phyloP scores from a whole-genome alignment of 2,113 vertebrate species.

The Chrysochloris asiatica region DNA sequence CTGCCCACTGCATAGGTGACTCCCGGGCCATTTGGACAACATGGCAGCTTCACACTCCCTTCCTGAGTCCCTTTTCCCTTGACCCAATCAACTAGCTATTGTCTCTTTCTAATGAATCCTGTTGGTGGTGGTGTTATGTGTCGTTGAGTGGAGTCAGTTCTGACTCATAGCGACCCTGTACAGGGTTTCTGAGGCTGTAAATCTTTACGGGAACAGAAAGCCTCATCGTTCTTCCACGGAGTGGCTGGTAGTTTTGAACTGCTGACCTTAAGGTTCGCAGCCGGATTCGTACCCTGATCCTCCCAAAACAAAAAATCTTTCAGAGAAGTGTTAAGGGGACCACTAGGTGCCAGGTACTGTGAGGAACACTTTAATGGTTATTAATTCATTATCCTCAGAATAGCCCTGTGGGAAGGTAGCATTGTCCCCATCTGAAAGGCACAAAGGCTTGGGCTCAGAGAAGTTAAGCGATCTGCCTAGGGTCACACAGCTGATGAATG shows the following conservation, averaged over 20 bases:
- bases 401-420: neutral
- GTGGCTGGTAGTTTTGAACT: too few relatives aligned
- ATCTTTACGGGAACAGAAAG: too few relatives aligned
- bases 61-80: neutral
- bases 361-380: neutral
- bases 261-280: too few relatives aligned
- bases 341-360: neutral
- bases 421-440: neutral
- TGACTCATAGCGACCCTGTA: too few relatives aligned
- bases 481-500: neutral
- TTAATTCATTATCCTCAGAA: neutral
- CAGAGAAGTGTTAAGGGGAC: neutral
- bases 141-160: too few relatives aligned
- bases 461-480: neutral
- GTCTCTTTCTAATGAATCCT: conserved; percentile 47
- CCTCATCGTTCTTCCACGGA: too few relatives aligned
- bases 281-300: too few relatives aligned
- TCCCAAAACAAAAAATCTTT: neutral
- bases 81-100: neutral
- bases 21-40: neutral
- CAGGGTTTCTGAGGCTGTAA: too few relatives aligned
- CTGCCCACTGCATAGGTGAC: neutral
- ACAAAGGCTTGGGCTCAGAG: neutral
- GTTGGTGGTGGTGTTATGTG: too few relatives aligned
- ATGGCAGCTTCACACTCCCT: neutral